Conservation (phyloP, 2,797 vertebrate genomes). For the Manis crassicaudata region DNA sequence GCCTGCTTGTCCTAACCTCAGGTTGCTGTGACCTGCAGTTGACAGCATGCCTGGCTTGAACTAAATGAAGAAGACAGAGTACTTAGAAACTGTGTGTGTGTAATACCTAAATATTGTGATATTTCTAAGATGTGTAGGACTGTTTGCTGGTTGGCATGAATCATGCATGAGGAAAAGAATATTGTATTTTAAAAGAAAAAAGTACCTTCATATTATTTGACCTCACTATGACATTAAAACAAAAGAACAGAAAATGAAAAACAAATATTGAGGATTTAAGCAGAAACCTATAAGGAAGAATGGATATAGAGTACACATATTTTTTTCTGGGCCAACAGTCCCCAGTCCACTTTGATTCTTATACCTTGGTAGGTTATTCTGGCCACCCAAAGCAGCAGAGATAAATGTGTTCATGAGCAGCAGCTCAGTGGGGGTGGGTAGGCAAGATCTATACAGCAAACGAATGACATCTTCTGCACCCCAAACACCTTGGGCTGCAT, state of each 20-base stretch:
- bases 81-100: not conserved
- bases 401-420: not conserved
- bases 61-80: not conserved
- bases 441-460: not conserved
- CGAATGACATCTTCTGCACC: not conserved
- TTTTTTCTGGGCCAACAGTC: not conserved
- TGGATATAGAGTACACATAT: not conserved
- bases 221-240: not conserved
- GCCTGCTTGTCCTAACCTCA: slow-evolving; percentile 74
- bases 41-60: slow-evolving; percentile 66
- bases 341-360: not conserved
- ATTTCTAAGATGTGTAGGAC: not conserved
- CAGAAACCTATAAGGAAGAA: not conserved
- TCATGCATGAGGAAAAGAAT: slow-evolving; percentile 18
- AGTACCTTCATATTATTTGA: slow-evolving; percentile 16
- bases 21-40: slow-evolving; percentile 17
- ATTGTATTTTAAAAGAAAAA: not conserved
- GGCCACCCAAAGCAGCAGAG: not conserved
- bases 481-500: not conserved
- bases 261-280: slow-evolving; percentile 26
- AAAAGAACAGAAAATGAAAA: slow-evolving; percentile 46
- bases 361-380: not conserved
- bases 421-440: not conserved
- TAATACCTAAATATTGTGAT: not conserved
- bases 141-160: not conserved